Evolutionary conservation across 37 sponge, comb jelly and placozoan species (phyloP), one percentile per base, ranked within the genome.

Genomic region (Oscarella lobularis): DNA sequence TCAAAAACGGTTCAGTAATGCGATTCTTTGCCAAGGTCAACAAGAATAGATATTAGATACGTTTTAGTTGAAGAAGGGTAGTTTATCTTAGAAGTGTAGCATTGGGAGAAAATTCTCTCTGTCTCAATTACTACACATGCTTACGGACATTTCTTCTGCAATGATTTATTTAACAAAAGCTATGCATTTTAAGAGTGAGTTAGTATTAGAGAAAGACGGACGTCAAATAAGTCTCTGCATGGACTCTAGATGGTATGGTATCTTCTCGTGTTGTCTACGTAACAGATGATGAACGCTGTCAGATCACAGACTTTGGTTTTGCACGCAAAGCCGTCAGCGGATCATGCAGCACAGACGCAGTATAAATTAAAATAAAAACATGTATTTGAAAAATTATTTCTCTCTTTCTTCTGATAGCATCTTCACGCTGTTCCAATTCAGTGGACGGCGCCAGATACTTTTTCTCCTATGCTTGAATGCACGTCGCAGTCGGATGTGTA

Each of bases 231-330:
- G n/a, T n/a, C 60, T 48, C 14, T n/a, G n/a, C n/a, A n/a, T 48
- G 9, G 9, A 27, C 60, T 48, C 60, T 48, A 48, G 60, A n/a
- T n/a, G n/a, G n/a, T n/a, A 20, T 48, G 20, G 20, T 48, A 9
- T 48, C 60, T 27, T 48, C 60, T 27, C 60, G 60, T 20, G 20
- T 20, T 48, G 60, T 48, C 14, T 48, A 48, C 20, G 60, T 48
- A 9, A 48, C 60, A 9, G 60, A 48, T 27, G 60, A 48, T 20
- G 60, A 48, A 48, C 60, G 60, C 60, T 48, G 60, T 20, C 9
- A 20, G 60, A 48, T 48, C 60, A 48, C 60, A 48, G 60, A 48
- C 60, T 48, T 48, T 48, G 60, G 60, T 27, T 48, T 48, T 48
- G 60, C 60, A 27, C 60, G 60, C 20, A 48, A 48, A 20, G 60